A percentile compares a stretch with the other conserved stretches of the same genome.
These are phyloP conservation scores for Chloroceryle aenea DNA, from an alignment of 2,113 vertebrate species.

Conservation along the genomic window DNA sequence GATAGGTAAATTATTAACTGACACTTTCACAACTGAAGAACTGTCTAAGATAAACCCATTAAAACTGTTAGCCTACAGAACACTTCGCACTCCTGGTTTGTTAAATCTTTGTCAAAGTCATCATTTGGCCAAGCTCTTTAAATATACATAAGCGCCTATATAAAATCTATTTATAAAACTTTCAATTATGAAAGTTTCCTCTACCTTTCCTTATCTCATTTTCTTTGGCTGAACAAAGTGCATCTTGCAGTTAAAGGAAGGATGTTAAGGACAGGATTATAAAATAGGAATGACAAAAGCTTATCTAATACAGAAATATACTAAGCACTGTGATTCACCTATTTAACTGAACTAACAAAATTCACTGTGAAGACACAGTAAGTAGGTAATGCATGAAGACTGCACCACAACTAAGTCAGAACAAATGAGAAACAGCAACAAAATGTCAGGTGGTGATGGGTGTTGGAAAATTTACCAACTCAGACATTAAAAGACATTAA, in stretches of 20 bases:
- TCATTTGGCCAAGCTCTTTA: conserved; percentile 40
- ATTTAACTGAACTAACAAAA: background rate
- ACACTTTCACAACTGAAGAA: conserved; percentile 76
- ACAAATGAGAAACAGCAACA: background rate
- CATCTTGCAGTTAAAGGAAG: background rate
- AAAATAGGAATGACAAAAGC: background rate
- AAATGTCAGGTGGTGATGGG: background rate
- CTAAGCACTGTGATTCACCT: background rate
- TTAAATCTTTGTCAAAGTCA: conserved; percentile 75
- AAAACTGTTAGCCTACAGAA: conserved; percentile 74
- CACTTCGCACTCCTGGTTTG: conserved; percentile 63
- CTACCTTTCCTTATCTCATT: background rate
- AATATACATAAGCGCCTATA: background rate
- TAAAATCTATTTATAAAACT: conserved; percentile 35
- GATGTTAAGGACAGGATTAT: background rate
- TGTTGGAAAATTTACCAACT: background rate
- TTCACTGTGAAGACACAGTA: background rate
- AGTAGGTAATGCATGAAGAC: background rate
- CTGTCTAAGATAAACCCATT: conserved; percentile 79
- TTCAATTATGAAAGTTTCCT: background rate
- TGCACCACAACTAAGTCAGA: background rate
- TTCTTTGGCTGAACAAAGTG: background rate
- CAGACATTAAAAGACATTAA: background rate
- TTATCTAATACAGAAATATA: background rate
- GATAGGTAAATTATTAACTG: conserved; percentile 80